Evolutionary conservation across 1,140 invertebrate genomes (phyloP).

Genomic region (Polyergus mexicanus): DNA sequence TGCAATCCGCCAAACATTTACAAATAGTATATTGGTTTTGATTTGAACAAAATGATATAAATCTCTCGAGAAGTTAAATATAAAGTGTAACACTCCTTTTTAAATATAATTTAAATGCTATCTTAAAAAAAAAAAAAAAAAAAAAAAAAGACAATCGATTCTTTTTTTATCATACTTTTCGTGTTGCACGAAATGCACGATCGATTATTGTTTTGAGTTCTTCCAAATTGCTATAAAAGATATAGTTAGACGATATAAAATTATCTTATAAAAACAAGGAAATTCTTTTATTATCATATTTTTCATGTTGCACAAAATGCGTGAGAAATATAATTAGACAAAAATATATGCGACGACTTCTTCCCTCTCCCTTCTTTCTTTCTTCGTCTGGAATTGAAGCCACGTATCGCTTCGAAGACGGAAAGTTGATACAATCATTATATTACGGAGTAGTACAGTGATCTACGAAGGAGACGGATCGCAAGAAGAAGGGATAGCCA

Average conservation of each 20-base stretch:
- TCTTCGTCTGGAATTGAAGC: neutral
- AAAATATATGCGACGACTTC: neutral
- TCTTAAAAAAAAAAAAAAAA: neutral
- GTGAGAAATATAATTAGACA: neutral
- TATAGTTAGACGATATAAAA: too few relatives aligned
- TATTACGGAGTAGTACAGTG: conserved; percentile 22
- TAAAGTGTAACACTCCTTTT: neutral
- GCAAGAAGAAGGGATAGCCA: conserved; percentile 65
- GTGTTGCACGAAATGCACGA: neutral
- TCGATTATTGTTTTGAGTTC: too few relatives aligned
- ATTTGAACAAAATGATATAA: neutral
- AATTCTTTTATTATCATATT: neutral
- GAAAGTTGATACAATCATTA: conserved; percentile 52
- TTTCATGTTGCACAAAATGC: neutral
- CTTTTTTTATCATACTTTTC: neutral
- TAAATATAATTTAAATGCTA: neutral
- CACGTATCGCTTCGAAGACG: neutral
- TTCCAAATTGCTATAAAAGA: too few relatives aligned
- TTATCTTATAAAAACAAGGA: neutral
- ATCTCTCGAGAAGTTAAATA: neutral
- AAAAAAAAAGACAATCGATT: neutral
- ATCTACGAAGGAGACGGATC: conserved; percentile 64
- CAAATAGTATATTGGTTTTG: neutral
- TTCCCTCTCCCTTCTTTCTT: too few relatives aligned
- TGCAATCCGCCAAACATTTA: neutral